phyloP scores from a whole-genome alignment of 2,888 invertebrate genomes.

The Sympetrum striolatum region DNA sequence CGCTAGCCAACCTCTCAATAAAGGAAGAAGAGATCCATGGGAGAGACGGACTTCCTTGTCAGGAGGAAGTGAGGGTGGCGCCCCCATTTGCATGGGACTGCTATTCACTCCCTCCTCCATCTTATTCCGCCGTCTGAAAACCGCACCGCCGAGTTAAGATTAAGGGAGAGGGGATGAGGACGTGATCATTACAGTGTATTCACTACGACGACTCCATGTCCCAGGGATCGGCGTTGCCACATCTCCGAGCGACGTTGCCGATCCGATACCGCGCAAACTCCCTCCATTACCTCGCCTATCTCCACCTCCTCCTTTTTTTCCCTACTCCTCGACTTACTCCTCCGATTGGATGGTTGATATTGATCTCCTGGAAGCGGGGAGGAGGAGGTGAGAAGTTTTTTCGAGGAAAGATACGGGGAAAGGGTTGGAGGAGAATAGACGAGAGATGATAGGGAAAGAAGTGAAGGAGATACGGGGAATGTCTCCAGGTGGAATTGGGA shows the following conservation, averaged over 20 bases:
- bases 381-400: neutral
- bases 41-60: neutral
- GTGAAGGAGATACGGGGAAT: neutral
- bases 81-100: neutral
- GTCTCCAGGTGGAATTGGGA: neutral
- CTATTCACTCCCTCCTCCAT: neutral
- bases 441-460: neutral
- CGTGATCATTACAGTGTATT: constrained; percentile 39
- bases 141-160: neutral
- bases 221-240: constrained; percentile 31
- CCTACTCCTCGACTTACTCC: constrained; percentile 28
- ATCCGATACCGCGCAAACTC: constrained; percentile 29
- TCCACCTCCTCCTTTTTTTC: neutral
- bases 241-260: constrained; percentile 8
- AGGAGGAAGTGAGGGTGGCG: neutral
- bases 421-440: neutral
- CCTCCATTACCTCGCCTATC: neutral
- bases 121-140: neutral
- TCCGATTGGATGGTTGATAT: constrained; percentile 40
- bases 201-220: constrained; percentile 26
- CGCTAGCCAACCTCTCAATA: neutral
- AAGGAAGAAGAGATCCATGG: neutral
- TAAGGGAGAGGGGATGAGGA: neutral
- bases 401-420: neutral
- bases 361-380: constrained; percentile 3